These are phyloP conservation scores for Quadroppia sp. DNA, from an alignment of 2,888 invertebrate genomes.

Conservation along the genomic window DNA sequence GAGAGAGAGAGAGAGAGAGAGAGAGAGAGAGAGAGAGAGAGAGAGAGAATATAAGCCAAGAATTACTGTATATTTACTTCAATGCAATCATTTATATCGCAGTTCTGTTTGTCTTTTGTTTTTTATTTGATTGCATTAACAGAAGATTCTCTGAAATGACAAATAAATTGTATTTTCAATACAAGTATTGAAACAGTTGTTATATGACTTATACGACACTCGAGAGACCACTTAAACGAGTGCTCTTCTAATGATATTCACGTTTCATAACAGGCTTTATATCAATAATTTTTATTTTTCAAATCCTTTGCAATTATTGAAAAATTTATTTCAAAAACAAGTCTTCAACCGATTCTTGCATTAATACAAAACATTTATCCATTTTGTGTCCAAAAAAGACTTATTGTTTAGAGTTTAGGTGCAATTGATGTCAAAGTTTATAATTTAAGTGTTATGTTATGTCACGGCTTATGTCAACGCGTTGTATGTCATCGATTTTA, in stretches of 20 bases:
- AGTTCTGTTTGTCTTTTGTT: too few species aligned
- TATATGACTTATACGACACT: not conserved
- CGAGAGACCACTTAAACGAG: not conserved
- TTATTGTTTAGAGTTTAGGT: not conserved
- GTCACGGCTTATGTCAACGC: conserved; percentile 16
- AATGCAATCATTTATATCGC: too few species aligned
- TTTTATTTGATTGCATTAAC: too few species aligned
- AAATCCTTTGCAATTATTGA: too few species aligned
- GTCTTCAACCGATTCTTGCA: too few species aligned
- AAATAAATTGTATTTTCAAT: not conserved
- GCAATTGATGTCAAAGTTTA: conserved; percentile 30
- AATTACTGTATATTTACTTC: too few species aligned
- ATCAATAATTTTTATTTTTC: not conserved
- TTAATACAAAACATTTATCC: too few species aligned
- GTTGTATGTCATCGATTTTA: conserved; percentile 30
- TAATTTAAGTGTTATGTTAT: conserved; percentile 17
- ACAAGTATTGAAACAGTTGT: not conserved
- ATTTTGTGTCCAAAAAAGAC: too few species aligned
- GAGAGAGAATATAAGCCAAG: too few species aligned
- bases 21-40: too few species aligned
- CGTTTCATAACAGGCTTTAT: not conserved
- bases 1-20: too few species aligned
- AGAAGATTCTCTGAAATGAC: not conserved
- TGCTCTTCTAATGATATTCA: not conserved
- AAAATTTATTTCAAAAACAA: too few species aligned